Conservation (phyloP, 2,888 invertebrate species). For the Polia nebulosa region DNA sequence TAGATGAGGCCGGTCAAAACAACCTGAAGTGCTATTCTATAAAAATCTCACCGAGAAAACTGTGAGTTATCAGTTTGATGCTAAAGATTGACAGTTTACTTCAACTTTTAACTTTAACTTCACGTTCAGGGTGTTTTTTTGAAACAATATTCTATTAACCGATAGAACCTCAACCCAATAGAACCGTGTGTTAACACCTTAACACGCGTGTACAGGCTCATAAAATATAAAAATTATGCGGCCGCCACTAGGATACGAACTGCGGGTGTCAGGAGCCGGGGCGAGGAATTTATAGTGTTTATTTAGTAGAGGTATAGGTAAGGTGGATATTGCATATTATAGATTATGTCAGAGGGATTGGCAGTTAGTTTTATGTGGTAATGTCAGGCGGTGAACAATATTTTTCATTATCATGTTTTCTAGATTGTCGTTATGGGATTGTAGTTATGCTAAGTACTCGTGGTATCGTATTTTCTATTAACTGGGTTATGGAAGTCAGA, state of each 20-base stretch:
- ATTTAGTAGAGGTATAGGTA: conserved; percentile 19
- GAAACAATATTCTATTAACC: not conserved
- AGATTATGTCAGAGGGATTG: conserved; percentile 41
- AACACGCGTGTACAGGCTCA: conserved; percentile 34
- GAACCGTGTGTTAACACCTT: conserved; percentile 28
- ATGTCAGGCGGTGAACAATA: not conserved
- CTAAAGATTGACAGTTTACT: no score
- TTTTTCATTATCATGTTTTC: not conserved
- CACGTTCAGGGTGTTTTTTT: no score
- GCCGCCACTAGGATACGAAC: conserved; percentile 22
- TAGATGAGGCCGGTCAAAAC: no score
- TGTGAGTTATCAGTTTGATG: no score
- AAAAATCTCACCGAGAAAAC: no score
- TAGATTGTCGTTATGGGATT: not conserved
- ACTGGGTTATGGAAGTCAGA: no score
- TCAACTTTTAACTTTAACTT: no score
- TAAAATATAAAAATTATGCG: conserved; percentile 66
- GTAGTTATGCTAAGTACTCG: no score
- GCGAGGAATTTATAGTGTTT: conserved; percentile 50
- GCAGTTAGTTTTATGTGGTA: conserved; percentile 6
- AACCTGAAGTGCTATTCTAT: no score
- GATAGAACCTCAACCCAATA: not conserved
- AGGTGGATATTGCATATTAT: conserved; percentile 30
- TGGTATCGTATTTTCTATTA: no score
- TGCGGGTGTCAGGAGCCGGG: conserved; percentile 48